Evolutionary conservation across 2,797 vertebrate genomes (phyloP), one percentile per base, ranked within the genome.

Genomic region (Pipistrellus kuhlii): DNA sequence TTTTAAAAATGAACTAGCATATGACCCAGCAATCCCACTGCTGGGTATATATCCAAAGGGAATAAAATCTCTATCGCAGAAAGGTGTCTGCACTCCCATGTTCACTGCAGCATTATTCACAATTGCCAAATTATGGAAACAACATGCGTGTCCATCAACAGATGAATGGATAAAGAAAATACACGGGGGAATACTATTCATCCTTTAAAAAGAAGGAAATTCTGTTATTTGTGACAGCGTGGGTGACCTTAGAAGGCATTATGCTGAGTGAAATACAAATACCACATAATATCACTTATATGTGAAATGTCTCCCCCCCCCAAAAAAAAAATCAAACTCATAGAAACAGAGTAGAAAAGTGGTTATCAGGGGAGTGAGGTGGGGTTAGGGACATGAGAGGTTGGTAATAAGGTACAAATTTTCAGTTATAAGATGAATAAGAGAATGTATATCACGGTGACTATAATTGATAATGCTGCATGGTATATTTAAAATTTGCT

Each of bases 241-340:
- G 18, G 57, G 25, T 86, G 88, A 85, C 66, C 35, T 14, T 62
- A 10, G 48, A 73, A 11, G n/a, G 35, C 38, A 55, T 55, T 66
- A 27, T 35, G 20, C 30, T 80, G 64, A 90, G 18, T 48, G n/a
- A 80, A 93, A 81, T 73, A 90, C 41, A 89, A 81, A 78, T 38
- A 75, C 25, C 25, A 88, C 55, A 55, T 6, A 6, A 23, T 55
- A 51, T 46, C 51, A 62, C 21, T 59, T 41, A 78, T 2, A 30
- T n/a, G 53, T 51, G 35, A 17, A 71, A 48, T 32, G 57, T 59
- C 18, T 20, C 23, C 25, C 15, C 30, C 3, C 17, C 1, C 9
- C 57, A 64, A 14, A 12, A 38, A 48, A 75, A 59, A 38, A 75
- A 59, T 71, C n/a, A n/a, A 85, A 53, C 21, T 85, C 64, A 84